Evolutionary conservation across 1,140 invertebrate genomes (phyloP).

Genomic region (Prorops nasuta): DNA sequence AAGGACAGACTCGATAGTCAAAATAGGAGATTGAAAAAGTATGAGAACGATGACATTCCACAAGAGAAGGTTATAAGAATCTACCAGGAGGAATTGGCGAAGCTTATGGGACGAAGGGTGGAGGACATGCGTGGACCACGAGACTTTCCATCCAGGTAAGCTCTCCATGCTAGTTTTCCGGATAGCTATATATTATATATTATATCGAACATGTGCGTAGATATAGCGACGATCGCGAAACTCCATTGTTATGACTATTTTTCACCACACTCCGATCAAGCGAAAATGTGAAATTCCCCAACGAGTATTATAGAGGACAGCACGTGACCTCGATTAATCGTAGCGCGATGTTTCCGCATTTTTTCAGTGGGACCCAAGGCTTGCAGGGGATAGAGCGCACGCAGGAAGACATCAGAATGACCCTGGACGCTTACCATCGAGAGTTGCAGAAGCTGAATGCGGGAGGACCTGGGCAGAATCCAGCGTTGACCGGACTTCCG

Average conservation of each 20-base stretch:
- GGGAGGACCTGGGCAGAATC: conserved; percentile 59
- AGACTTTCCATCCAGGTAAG: conserved; percentile 57
- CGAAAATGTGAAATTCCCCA: no score
- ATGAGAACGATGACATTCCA: conserved; percentile 91
- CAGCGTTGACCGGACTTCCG: conserved; percentile 56
- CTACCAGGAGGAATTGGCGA: conserved; percentile 93
- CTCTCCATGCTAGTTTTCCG: background rate
- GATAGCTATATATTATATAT: no score
- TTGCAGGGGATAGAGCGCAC: conserved; percentile 69
- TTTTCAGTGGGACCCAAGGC: conserved; percentile 66
- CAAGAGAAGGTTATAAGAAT: conserved; percentile 96
- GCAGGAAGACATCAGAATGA: conserved; percentile 84
- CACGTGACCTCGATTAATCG: conserved; percentile 57
- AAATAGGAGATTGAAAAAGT: conserved; percentile 76
- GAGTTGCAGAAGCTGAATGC: conserved; percentile 84
- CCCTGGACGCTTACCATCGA: conserved; percentile 86
- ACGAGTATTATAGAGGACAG: conserved; percentile 65
- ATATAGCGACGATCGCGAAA: no score
- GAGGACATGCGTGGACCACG: conserved; percentile 70
- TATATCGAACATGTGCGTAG: no score
- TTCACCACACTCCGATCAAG: no score
- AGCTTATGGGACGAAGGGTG: conserved; percentile 80
- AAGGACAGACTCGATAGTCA: conserved; percentile 67
- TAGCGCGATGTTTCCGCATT: conserved; percentile 72
- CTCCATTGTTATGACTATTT: no score